Percentiles rank a stretch among this genome's conserved stretches.
These are phyloP conservation scores for Marronus borbonicus DNA, from an alignment of 2,888 invertebrate species.

Conservation along the genomic window DNA sequence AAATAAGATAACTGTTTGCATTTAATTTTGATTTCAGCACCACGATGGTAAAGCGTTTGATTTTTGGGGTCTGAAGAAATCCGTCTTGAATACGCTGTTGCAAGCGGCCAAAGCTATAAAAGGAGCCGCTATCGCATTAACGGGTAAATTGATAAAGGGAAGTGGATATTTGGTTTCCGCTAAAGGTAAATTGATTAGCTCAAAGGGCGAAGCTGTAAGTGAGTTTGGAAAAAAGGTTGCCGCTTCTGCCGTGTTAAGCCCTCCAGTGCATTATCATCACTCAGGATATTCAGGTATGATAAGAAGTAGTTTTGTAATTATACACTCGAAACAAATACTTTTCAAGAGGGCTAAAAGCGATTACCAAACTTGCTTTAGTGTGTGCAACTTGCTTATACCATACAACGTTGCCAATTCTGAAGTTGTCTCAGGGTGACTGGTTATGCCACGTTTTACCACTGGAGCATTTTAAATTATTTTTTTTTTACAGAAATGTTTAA, in stretches of 20 bases:
- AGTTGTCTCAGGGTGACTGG: no score
- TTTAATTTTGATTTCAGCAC: slow-evolving; percentile 52
- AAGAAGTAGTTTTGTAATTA: no score
- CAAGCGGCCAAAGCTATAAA: slow-evolving; percentile 92
- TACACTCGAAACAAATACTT: no score
- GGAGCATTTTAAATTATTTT: no score
- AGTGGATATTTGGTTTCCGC: slow-evolving; percentile 80
- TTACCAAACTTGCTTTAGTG: no score
- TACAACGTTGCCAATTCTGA: no score
- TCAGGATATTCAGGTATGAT: slow-evolving; percentile 48
- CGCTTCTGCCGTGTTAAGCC: slow-evolving; percentile 79
- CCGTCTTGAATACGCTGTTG: slow-evolving; percentile 85
- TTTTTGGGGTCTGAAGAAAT: slow-evolving; percentile 84
- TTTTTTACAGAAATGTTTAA: no score
- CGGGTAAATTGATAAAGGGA: slow-evolving; percentile 89
- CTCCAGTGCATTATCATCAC: slow-evolving; percentile 57
- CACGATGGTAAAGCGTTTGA: slow-evolving; percentile 65
- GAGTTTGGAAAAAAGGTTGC: slow-evolving; percentile 86
- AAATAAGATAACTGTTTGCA: no score
- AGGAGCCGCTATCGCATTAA: slow-evolving; percentile 89
- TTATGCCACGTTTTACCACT: no score
- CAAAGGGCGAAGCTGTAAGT: slow-evolving; percentile 86
- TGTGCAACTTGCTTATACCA: no score
- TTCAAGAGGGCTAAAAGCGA: no score
- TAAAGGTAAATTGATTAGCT: slow-evolving; percentile 79